phyloP scores from a whole-genome alignment of 2,797 vertebrate species.

The Bradypodion ventrale region DNA sequence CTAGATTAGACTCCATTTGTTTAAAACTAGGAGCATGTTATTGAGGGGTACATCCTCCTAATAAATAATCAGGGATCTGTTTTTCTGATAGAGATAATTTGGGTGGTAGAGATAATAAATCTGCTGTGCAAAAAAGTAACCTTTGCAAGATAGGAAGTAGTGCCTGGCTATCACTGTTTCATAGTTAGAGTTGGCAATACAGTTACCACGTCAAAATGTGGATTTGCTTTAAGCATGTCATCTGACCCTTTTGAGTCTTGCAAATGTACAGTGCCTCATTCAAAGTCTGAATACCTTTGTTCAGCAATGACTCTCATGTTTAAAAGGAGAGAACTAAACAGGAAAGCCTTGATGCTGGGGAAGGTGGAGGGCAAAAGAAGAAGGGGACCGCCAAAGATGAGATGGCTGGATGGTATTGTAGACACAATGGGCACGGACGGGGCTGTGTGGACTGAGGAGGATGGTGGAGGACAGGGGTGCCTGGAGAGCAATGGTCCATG shows the following conservation, averaged over 20 bases:
- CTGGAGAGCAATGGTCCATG: too few species aligned
- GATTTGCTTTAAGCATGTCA: too few species aligned
- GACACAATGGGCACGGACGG: too few species aligned
- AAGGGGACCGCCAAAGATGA: too few species aligned
- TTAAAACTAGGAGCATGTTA: not conserved
- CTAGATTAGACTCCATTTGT: fast-evolving
- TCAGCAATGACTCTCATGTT: not conserved
- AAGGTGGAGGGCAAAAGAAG: too few species aligned
- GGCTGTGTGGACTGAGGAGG: too few species aligned
- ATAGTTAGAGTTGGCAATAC: not conserved
- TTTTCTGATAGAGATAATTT: not conserved
- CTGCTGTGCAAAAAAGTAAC: not conserved
- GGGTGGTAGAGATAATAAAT: not conserved
- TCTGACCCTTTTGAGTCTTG: too few species aligned
- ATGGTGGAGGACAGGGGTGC: too few species aligned
- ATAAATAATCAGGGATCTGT: not conserved
- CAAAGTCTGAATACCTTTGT: not conserved
- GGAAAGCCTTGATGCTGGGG: too few species aligned
- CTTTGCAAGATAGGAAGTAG: not conserved
- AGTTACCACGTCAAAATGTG: too few species aligned
- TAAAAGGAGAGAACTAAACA: not conserved
- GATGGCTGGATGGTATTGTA: too few species aligned
- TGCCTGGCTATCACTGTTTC: not conserved
- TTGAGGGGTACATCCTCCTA: not conserved
- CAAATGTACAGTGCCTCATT: not conserved